Conservation (phyloP, 2,888 invertebrate genomes). For the Agrilus cyanescens region DNA sequence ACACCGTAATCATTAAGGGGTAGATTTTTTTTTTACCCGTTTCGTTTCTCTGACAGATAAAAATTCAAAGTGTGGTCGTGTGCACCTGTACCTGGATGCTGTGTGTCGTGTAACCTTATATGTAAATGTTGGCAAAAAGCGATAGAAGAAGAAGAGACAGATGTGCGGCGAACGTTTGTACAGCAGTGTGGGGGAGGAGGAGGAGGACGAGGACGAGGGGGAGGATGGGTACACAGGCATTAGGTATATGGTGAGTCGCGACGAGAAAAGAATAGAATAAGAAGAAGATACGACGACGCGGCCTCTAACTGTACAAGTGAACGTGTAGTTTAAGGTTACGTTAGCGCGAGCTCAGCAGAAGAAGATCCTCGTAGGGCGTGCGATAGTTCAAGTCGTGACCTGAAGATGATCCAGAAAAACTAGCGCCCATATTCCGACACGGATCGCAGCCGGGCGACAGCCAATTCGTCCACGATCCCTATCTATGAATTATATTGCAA, state of each 20-base stretch:
- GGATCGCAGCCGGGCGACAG: too few species aligned
- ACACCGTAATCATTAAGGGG: too few species aligned
- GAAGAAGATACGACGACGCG: neutral
- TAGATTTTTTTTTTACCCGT: too few species aligned
- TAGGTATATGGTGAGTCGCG: too few species aligned
- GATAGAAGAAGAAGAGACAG: neutral
- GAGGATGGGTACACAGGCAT: neutral
- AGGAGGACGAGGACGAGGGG: neutral
- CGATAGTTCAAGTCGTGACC: conserved; percentile 49
- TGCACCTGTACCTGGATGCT: too few species aligned
- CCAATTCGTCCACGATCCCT: too few species aligned
- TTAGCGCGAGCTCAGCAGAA: conserved; percentile 14
- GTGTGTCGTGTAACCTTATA: too few species aligned
- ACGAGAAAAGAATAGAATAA: neutral
- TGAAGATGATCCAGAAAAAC: conserved; percentile 25
- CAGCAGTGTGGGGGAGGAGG: neutral
- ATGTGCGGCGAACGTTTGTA: neutral
- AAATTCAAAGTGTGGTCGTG: too few species aligned
- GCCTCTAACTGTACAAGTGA: conserved; percentile 12
- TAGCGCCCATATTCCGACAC: conserved; percentile 10
- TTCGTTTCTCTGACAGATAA: too few species aligned
- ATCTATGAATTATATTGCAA: too few species aligned
- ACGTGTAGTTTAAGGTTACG: conserved; percentile 4
- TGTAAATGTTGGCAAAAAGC: neutral
- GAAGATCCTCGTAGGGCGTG: conserved; percentile 36